Conservation (phyloP, 2,888 invertebrate genomes). For the Ophion obscuratus region DNA sequence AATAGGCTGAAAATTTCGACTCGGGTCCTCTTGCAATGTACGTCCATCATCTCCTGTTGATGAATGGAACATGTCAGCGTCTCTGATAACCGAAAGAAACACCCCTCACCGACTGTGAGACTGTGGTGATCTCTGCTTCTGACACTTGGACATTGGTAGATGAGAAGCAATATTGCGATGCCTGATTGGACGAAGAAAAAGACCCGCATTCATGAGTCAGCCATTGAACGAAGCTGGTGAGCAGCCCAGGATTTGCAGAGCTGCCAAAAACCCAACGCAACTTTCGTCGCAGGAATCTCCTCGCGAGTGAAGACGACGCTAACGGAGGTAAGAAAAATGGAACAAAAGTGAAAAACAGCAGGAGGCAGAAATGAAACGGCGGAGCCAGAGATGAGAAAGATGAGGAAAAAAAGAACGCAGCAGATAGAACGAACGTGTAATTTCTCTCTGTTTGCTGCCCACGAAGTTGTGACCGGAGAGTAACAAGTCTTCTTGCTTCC, state of each 20-base stretch:
- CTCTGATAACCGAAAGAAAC: neutral
- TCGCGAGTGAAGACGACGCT: neutral
- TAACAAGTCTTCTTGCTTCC: slow-evolving; percentile 61
- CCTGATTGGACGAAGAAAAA: neutral
- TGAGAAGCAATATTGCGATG: neutral
- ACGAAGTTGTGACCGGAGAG: slow-evolving; percentile 56
- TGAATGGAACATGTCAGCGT: neutral
- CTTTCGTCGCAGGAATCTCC: neutral
- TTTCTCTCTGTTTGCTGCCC: slow-evolving; percentile 56
- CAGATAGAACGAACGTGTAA: slow-evolving; percentile 48
- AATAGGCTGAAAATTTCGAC: no score
- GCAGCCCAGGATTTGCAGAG: neutral
- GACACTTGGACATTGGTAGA: no score
- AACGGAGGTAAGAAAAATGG: slow-evolving; percentile 18
- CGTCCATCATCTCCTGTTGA: neutral
- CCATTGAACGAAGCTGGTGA: neutral
- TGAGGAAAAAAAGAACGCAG: slow-evolving; percentile 35
- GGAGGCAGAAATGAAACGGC: neutral
- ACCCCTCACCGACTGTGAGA: no score
- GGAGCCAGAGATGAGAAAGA: slow-evolving; percentile 20
- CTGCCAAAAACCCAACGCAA: slow-evolving; percentile 8
- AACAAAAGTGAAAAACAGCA: slow-evolving; percentile 14
- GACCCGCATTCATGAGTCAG: neutral
- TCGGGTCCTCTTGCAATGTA: neutral
- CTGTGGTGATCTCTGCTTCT: neutral